Evolutionary conservation across 2,113 vertebrate species (phyloP).

Genomic region (Coryphaenoides rupestris): DNA sequence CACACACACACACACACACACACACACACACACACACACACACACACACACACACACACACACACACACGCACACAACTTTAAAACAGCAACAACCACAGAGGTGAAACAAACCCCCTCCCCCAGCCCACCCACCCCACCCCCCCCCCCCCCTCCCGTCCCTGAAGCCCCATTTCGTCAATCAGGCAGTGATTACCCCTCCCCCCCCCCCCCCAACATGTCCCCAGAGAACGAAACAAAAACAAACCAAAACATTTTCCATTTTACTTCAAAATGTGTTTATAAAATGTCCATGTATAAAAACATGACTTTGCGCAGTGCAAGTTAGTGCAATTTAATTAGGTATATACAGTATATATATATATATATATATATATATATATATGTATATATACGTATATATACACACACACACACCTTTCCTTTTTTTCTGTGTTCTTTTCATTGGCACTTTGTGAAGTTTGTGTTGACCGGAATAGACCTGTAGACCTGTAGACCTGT

Average conservation of each 20-base stretch:
- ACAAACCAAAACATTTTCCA: constrained; percentile 14
- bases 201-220: constrained; percentile 2
- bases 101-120: constrained; percentile 34
- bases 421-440: constrained; percentile 60
- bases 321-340: constrained; percentile 76
- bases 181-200: constrained; percentile 50
- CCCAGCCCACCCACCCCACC: constrained; percentile 36
- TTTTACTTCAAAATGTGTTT: constrained; percentile 55
- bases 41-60: constrained; percentile 6
- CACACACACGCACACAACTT: constrained; percentile 10
- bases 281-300: constrained; percentile 72
- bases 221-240: not conserved
- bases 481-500: constrained; percentile 9
- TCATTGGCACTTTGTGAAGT: constrained; percentile 80
- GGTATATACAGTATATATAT: constrained; percentile 41
- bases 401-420: constrained; percentile 1
- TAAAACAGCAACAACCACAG: constrained; percentile 10
- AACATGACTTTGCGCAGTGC: constrained; percentile 70
- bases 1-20: constrained; percentile 6
- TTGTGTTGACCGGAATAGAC: constrained; percentile 52
- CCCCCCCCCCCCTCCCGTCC: constrained; percentile 42
- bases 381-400: too few species aligned
- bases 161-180: constrained; percentile 53
- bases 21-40: constrained; percentile 6
- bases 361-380: too few species aligned